phyloP scores from a whole-genome alignment of 2,888 invertebrate genomes.

The Trissolcus japonicus region DNA sequence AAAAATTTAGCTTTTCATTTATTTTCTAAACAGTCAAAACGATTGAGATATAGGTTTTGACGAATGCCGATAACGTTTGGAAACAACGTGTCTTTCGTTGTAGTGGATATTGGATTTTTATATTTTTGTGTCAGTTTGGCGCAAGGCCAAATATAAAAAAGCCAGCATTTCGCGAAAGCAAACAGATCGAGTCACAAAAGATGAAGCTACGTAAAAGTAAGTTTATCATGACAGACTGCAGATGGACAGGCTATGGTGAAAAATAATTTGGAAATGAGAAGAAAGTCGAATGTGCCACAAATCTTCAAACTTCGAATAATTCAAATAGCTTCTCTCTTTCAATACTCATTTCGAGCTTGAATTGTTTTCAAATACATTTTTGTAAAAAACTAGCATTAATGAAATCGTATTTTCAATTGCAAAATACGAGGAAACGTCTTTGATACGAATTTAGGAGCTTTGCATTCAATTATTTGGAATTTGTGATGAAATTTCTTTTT shows the following conservation, averaged over 20 bases:
- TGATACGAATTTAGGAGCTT: no score
- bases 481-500: no score
- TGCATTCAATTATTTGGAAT: no score
- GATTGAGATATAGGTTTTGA: conserved; percentile 20
- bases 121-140: conserved; percentile 17
- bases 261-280: conserved; percentile 23
- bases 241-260: conserved; percentile 23
- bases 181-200: conserved; percentile 17
- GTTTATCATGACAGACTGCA: conserved; percentile 22
- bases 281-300: conserved; percentile 22
- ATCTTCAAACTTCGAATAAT: conserved; percentile 39
- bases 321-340: conserved; percentile 17
- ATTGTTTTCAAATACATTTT: conserved; percentile 10
- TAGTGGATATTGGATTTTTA: conserved; percentile 19
- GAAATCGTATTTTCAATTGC: no score
- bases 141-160: conserved; percentile 15
- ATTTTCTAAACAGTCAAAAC: no score
- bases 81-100: conserved; percentile 2
- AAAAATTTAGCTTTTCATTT: no score
- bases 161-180: conserved; percentile 16
- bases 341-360: conserved; percentile 9
- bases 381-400: no score
- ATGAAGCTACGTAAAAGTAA: conserved; percentile 20
- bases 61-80: conserved; percentile 11
- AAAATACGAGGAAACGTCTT: no score